Conservation (phyloP, 2,113 vertebrate species). For the Apodemus sylvaticus region DNA sequence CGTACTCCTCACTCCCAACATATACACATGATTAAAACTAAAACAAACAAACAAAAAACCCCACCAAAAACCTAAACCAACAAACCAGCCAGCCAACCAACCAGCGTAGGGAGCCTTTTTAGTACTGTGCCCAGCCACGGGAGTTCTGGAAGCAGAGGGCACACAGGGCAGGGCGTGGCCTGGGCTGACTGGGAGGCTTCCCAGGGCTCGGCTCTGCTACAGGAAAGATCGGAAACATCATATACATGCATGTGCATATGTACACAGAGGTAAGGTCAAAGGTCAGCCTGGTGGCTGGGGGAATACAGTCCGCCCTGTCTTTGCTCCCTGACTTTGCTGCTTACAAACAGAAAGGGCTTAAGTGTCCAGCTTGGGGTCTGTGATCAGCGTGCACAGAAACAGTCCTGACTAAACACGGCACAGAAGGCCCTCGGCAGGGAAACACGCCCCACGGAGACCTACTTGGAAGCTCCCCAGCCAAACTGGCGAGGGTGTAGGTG, state of each 20-base stretch:
- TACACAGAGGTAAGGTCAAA: not conserved
- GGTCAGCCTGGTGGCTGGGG: not conserved
- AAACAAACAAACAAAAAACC: not conserved
- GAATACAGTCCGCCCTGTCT: not conserved
- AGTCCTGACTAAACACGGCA: conserved; percentile 32
- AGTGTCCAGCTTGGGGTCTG: not conserved
- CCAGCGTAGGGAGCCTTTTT: not conserved
- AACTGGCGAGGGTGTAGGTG: not conserved
- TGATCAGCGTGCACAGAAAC: not conserved
- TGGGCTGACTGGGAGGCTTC: not conserved
- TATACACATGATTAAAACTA: not conserved
- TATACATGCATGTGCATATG: fast-evolving
- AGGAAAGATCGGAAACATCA: fast-evolving
- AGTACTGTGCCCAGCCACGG: not conserved
- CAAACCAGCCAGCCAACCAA: not conserved
- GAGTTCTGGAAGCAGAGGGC: not conserved
- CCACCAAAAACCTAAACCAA: not conserved
- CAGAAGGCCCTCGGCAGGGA: conserved; percentile 73
- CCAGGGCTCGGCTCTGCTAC: not conserved
- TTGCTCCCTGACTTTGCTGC: fast-evolving
- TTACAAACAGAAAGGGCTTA: not conserved
- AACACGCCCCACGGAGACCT: conserved; percentile 53
- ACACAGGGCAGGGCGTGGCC: fast-evolving
- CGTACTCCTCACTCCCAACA: not conserved
- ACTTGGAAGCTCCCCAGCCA: conserved; percentile 69